phyloP scores from a whole-genome alignment of 2,888 invertebrate genomes.

The Branchipolynoe longqiensis region DNA sequence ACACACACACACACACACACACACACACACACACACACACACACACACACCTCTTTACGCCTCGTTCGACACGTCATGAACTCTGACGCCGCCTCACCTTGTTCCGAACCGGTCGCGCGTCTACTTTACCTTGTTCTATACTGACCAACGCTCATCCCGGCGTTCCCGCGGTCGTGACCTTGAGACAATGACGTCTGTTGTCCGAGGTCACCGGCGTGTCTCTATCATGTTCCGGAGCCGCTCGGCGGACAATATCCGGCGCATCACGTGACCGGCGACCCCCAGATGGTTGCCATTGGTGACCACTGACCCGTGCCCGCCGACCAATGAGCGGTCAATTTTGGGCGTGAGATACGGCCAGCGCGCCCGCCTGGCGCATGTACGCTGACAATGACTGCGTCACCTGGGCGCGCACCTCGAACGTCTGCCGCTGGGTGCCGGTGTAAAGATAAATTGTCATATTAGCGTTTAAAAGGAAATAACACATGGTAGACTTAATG shows the following conservation, averaged over 20 bases:
- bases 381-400: slow-evolving; percentile 11
- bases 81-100: too few relatives aligned
- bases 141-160: background rate
- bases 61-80: too few relatives aligned
- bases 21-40: too few relatives aligned
- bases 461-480: too few relatives aligned
- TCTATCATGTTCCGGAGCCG: slow-evolving; percentile 26
- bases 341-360: background rate
- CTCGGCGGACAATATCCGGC: slow-evolving; percentile 9
- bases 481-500: too few relatives aligned
- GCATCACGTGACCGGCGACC: slow-evolving; percentile 9
- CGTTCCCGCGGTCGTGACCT: slow-evolving; percentile 5
- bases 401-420: too few relatives aligned
- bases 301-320: slow-evolving; percentile 33
- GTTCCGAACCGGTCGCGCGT: background rate
- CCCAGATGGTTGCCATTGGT: slow-evolving; percentile 38
- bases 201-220: slow-evolving; percentile 39
- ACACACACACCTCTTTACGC: slow-evolving; percentile 4
- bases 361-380: slow-evolving; percentile 31
- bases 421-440: too few relatives aligned
- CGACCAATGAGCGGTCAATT: slow-evolving; percentile 9
- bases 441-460: too few relatives aligned
- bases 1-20: too few relatives aligned
- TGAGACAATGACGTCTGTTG: slow-evolving; percentile 16
- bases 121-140: slow-evolving; percentile 10